Percentiles rank a stretch among this genome's conserved stretches.
Conservation (phyloP, 1,140 invertebrate species). For the Drosophila ohnishii region DNA sequence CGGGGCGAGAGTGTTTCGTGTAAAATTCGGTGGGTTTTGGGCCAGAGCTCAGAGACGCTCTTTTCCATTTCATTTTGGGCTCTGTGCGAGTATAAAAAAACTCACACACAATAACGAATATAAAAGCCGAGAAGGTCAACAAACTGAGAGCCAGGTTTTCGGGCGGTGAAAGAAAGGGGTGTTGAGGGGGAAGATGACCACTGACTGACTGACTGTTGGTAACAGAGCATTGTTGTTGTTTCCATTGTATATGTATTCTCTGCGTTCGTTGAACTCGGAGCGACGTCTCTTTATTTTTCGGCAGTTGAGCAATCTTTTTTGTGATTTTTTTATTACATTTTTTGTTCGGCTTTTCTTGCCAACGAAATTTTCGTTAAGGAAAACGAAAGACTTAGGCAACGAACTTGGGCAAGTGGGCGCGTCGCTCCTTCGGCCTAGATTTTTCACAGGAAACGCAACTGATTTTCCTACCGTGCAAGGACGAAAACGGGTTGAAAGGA, state of each 20-base stretch:
- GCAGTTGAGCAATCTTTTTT: slow-evolving; percentile 67
- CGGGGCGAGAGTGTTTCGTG: slow-evolving; percentile 68
- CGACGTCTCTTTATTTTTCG: slow-evolving; percentile 31
- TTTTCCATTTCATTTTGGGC: slow-evolving; percentile 77
- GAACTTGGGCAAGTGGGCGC: slow-evolving; percentile 50
- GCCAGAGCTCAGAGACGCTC: slow-evolving; percentile 50
- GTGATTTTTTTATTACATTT: slow-evolving; percentile 26
- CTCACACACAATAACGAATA: slow-evolving; percentile 32
- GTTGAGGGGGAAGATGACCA: slow-evolving; percentile 29
- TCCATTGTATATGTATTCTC: slow-evolving; percentile 66
- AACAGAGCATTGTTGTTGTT: slow-evolving; percentile 63
- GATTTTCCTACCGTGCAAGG: slow-evolving; percentile 75
- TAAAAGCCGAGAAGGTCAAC: slow-evolving; percentile 62
- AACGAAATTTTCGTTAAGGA: slow-evolving; percentile 20
- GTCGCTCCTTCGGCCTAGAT: slow-evolving; percentile 29
- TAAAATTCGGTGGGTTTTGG: slow-evolving; percentile 44
- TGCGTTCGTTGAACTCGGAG: slow-evolving; percentile 69
- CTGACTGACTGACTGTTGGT: slow-evolving; percentile 69
- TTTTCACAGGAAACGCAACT: slow-evolving; percentile 45
- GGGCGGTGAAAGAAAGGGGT: slow-evolving; percentile 5
- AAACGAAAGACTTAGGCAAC: slow-evolving; percentile 74
- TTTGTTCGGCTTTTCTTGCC: slow-evolving; percentile 13
- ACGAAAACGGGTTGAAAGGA: slow-evolving; percentile 34
- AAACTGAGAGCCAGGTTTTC: slow-evolving; percentile 66
- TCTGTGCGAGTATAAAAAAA: slow-evolving; percentile 50